These are phyloP conservation scores for Gastracanthus pulcherrimus DNA, from an alignment of 2,888 invertebrate species.

Conservation along the genomic window DNA sequence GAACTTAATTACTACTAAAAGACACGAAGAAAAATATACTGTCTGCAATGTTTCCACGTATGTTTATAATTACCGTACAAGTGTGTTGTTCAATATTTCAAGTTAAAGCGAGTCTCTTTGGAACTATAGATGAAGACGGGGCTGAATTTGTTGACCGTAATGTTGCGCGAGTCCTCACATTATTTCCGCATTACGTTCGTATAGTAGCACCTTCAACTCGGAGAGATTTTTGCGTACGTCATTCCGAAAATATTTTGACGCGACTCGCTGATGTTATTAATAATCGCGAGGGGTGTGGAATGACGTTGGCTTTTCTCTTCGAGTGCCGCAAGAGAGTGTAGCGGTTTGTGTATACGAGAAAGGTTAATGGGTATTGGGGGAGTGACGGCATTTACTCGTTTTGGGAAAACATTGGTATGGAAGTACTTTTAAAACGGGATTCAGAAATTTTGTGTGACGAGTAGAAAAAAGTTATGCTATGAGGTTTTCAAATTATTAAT, in stretches of 20 bases:
- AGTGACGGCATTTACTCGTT: neutral
- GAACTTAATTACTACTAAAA: too few species aligned
- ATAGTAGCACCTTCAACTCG: constrained; percentile 22
- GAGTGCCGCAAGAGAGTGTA: neutral
- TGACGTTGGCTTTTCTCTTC: constrained; percentile 13
- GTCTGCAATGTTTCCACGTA: neutral
- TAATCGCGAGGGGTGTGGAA: neutral
- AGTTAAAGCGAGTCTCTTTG: too few species aligned
- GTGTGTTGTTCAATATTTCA: too few species aligned
- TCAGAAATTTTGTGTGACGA: neutral
- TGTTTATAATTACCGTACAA: neutral
- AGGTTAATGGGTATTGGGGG: constrained; percentile 16
- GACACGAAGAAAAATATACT: too few species aligned
- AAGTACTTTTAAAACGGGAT: neutral
- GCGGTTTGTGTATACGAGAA: neutral
- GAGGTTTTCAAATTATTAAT: too few species aligned
- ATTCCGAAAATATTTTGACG: constrained; percentile 72
- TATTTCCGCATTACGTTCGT: constrained; percentile 12
- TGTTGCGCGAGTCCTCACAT: neutral
- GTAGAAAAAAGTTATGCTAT: too few species aligned
- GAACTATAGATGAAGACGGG: too few species aligned
- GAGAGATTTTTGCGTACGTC: constrained; percentile 61
- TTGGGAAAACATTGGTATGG: neutral
- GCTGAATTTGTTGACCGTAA: too few species aligned
- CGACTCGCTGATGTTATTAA: constrained; percentile 58